Evolutionary conservation across 2,888 invertebrate species (phyloP).

Genomic region (Unio pictorum): DNA sequence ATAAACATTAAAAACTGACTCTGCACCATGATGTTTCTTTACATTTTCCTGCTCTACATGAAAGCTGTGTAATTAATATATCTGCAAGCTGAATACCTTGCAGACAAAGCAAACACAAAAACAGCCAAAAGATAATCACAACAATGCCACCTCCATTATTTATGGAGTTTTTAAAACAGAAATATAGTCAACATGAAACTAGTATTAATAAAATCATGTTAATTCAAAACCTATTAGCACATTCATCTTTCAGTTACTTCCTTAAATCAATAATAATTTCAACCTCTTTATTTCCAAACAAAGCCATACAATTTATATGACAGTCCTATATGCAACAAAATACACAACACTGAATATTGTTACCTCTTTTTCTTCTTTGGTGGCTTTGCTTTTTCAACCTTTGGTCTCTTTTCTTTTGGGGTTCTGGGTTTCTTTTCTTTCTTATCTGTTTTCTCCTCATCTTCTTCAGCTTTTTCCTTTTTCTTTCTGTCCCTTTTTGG

Average conservation of each 20-base stretch:
- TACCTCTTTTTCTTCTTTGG: conserved; percentile 41
- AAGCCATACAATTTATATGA: background rate
- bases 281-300: background rate
- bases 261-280: background rate
- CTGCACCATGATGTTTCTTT: background rate
- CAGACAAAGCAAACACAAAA: background rate
- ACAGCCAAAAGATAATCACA: too few species aligned
- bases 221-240: conserved; percentile 9
- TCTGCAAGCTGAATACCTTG: background rate
- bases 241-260: conserved; percentile 4
- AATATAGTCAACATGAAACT: background rate
- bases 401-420: conserved; percentile 34
- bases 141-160: too few species aligned
- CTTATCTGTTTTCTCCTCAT: conserved; percentile 36
- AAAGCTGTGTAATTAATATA: background rate
- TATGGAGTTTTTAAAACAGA: background rate
- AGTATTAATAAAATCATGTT: background rate
- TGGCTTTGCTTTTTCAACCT: conserved; percentile 43
- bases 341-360: conserved; percentile 12
- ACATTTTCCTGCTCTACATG: background rate
- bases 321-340: background rate
- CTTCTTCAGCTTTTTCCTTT: conserved; percentile 23
- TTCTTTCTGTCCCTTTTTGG: conserved; percentile 37
- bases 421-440: conserved; percentile 34
- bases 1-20: too few species aligned